Evolutionary conservation across 1,140 invertebrate species (phyloP), one percentile per base, ranked within the genome.

Genomic region (Papilio glaucus): DNA sequence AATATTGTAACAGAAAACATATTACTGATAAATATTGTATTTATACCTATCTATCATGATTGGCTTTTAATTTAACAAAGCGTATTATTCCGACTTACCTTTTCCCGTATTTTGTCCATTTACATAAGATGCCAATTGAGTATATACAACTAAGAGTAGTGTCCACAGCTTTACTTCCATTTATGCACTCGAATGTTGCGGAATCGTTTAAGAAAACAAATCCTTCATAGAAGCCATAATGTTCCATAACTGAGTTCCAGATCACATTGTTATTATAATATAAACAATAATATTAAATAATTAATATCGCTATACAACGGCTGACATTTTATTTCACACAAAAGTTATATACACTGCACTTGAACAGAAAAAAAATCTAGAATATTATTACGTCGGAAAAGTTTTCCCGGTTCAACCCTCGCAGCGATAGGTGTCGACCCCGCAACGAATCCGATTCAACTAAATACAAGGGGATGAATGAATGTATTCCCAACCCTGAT

Each of bases 151-250:
- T 38, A 90, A 79, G 61, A 90, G 74, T 81, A 75, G 87, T 70
- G 77, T 84, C 85, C 84, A 86, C 78, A 89, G 83, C 77, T 87
- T 85, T 83, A 91, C 87, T 86, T 92, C 90, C 90, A 92, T 92
- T 91, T 92, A 92, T 90, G 83, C 78, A 86, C 77, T 76, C 75
- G 79, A 76, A 67, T 67, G 41, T 53, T 77, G 42, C 62, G 71
- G 73, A 76, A 77, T 72, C 77, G 77, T 82, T 88, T 81, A 87
- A 78, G 77, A 82, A 81, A 86, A 71, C 65, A 81, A 82, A 49
- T 65, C 67, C 74, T 76, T 74, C 53, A 69, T 49, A 39, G 45
- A 70, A 57, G 68, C 77, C 85, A 88, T 89, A 76, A 62, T 85
- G 78, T 88, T 89, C 90, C 90, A 92, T 91, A 80, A 86, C 86